phyloP scores from a whole-genome alignment of 2,113 vertebrate genomes.

The Chionomys nivalis region DNA sequence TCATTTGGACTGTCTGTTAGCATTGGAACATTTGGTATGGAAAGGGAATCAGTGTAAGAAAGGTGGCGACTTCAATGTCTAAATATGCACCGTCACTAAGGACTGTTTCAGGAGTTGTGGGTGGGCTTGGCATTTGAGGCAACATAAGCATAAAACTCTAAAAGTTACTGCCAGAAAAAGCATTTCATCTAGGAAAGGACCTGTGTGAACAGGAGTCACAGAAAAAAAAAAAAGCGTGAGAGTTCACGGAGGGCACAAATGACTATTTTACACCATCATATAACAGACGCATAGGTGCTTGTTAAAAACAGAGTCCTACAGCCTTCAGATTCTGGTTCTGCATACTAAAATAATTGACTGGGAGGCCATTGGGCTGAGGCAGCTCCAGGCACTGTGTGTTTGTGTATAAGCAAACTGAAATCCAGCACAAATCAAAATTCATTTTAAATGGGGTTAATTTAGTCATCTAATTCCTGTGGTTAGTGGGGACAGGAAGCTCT shows the following conservation, averaged over 20 bases:
- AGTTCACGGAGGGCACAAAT: neutral
- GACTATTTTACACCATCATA: neutral
- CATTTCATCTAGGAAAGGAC: constrained; percentile 32
- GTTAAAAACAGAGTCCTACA: constrained; percentile 13
- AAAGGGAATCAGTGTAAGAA: constrained; percentile 35
- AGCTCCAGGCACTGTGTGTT: neutral
- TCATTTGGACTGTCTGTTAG: neutral
- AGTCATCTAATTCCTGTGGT: neutral
- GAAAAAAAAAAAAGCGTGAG: neutral
- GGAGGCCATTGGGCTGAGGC: neutral
- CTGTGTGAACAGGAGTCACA: neutral
- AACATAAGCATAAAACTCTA: neutral
- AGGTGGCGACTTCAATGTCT: constrained; percentile 17
- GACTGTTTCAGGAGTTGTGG: neutral
- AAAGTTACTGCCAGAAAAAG: neutral
- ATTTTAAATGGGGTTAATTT: neutral
- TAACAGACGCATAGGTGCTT: neutral
- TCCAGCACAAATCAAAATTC: neutral
- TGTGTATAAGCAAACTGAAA: neutral
- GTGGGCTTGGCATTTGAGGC: constrained; percentile 29
- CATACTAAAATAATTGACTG: neutral
- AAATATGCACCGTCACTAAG: constrained; percentile 33
- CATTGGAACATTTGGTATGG: constrained; percentile 36
- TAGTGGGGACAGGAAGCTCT: neutral
- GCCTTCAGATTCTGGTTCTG: neutral